These are phyloP conservation scores for Mamestra brassicae DNA, from an alignment of 2,888 invertebrate genomes.

Conservation along the genomic window DNA sequence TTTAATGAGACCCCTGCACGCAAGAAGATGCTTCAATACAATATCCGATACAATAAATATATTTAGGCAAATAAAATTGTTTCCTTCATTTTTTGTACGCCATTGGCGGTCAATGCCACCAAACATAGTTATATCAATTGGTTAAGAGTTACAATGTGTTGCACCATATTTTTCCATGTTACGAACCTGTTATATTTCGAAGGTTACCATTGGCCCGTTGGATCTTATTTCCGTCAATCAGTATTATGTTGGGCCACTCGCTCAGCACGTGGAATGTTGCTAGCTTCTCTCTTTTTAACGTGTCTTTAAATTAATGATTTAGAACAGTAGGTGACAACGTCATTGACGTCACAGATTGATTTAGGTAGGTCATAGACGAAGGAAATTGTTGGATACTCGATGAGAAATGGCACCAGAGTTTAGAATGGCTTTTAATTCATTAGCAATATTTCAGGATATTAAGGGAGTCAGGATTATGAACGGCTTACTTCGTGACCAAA, in stretches of 20 bases:
- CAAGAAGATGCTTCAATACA: conserved; percentile 1
- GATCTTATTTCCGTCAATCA: conserved; percentile 37
- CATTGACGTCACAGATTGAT: neutral
- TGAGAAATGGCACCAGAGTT: too few relatives aligned
- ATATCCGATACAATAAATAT: neutral
- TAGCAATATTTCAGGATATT: too few relatives aligned
- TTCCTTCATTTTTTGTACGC: conserved; percentile 22
- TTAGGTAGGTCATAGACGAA: neutral
- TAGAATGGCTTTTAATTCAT: neutral
- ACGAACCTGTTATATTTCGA: conserved; percentile 47
- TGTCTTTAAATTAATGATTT: neutral
- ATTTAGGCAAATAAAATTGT: conserved; percentile 31
- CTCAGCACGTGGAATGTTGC: conserved; percentile 26
- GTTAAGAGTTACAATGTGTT: conserved; percentile 35
- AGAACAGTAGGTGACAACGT: neutral
- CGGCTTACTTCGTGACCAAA: neutral
- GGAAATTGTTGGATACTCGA: neutral
- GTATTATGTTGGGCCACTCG: neutral
- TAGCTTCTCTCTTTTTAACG: conserved; percentile 10
- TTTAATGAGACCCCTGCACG: conserved; percentile 23
- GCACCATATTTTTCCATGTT: conserved; percentile 55
- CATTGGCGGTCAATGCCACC: conserved; percentile 35
- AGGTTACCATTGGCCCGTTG: conserved; percentile 37
- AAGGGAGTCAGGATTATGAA: neutral
- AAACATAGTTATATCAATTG: conserved; percentile 33